phyloP scores from a whole-genome alignment of 2,113 vertebrate genomes.

The Pterocles orientalis region DNA sequence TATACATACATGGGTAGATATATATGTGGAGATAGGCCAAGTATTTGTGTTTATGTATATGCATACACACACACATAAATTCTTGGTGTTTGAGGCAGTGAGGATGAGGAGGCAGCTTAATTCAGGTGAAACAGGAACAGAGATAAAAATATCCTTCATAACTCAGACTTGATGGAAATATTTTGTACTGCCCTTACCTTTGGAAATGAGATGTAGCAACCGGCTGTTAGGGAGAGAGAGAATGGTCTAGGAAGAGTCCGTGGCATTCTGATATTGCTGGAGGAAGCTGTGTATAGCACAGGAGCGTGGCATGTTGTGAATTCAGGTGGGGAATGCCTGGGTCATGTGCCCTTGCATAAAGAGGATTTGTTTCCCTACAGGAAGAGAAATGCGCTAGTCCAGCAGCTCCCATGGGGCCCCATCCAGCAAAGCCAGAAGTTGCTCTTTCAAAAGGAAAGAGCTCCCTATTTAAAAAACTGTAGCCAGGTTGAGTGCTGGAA shows the following conservation, averaged over 20 bases:
- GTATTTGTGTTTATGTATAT: fast-evolving
- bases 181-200: neutral
- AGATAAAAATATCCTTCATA: neutral
- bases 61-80: neutral
- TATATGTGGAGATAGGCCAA: neutral
- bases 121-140: neutral
- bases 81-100: neutral
- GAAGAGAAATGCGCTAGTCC: neutral
- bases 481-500: neutral
- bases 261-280: neutral
- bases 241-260: neutral
- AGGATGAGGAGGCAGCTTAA: neutral
- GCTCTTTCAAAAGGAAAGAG: neutral
- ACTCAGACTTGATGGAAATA: neutral
- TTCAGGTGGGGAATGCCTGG: neutral
- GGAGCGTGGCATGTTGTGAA: neutral
- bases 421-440: neutral
- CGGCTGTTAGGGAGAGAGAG: neutral
- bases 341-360: neutral
- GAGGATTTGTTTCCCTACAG: neutral
- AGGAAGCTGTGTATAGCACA: neutral
- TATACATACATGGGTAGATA: no score
- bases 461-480: neutral
- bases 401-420: neutral
- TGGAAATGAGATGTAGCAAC: neutral